Evolutionary conservation across 1,140 invertebrate species (phyloP), one percentile per base, ranked within the genome.

Genomic region (Drosophila trapezifrons): DNA sequence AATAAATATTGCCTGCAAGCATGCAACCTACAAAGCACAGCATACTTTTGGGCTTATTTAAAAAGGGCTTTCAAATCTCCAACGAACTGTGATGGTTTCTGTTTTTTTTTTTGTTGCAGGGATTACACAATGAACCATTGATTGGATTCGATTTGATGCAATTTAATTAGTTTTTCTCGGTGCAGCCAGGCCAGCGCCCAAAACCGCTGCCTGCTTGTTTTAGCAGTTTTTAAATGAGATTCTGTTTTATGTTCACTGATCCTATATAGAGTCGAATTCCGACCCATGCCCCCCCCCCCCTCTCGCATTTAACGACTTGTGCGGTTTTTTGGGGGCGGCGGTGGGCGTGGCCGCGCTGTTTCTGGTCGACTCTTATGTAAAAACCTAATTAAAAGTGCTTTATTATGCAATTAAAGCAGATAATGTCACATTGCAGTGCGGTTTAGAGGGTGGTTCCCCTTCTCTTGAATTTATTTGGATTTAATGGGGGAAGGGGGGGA

Each of bases 371-470:
- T 76, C 73, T 73, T 82, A 69, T 78, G 71, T 72, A 70, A 65
- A 87, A 87, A 87, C 84, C 84, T 87, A 89, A 87, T 87, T 87
- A 87, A 87, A 87, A 87, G 79, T 89, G 79, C 83, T 87, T 87
- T 87, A 87, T 87, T 87, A 87, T 87, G 83, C 83, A 87, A 87
- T 87, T 87, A 87, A 87, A 83, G 72, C 71, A 87, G 80, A 89
- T 89, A 80, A 87, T 87, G 78, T 87, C 76, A 59, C 80, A 89
- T 89, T 85, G 64, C 52, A 64, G 35, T 67, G 42, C 29, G 32
- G 71, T 35, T 32, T 43, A 60, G 43, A 8, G 43, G 15, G 29
- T 15, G 0, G n/a, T 0, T 15, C 6, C 17, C 6, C 27, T 35
- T 18, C 17, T 32, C 3, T 12, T 20, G n/a, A 57, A 35, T 63